Conservation (phyloP, 2,888 invertebrate species). For the Ptychoptera albimana region DNA sequence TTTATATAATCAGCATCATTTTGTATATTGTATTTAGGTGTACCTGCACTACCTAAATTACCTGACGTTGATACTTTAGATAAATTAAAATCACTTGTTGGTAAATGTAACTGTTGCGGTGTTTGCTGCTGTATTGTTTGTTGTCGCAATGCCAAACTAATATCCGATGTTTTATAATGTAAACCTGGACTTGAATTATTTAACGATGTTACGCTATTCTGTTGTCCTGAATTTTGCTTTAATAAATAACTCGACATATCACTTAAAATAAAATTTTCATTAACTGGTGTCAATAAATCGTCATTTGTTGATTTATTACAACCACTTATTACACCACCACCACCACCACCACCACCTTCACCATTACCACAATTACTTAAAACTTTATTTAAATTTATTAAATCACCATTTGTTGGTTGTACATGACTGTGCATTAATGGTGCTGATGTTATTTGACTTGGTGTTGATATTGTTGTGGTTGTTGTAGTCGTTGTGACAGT, state of each 20-base stretch:
- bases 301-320: constrained; percentile 7
- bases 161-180: constrained; percentile 4
- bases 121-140: neutral
- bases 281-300: constrained; percentile 14
- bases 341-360: neutral
- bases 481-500: too few species aligned
- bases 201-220: neutral
- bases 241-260: constrained; percentile 4
- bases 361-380: neutral
- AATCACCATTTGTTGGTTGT: neutral
- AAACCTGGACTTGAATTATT: neutral
- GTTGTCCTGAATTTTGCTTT: constrained; percentile 1
- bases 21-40: too few species aligned
- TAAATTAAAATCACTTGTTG: neutral
- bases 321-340: neutral
- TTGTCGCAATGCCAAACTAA: constrained; percentile 1
- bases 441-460: too few species aligned
- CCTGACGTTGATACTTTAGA: neutral
- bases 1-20: neutral
- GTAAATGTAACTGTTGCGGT: neutral
- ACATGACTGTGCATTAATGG: too few species aligned
- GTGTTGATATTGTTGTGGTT: too few species aligned
- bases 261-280: constrained; percentile 10
- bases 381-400: neutral
- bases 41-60: neutral